Conservation (phyloP, 2,797 vertebrate genomes). For the Diceros bicornis region DNA sequence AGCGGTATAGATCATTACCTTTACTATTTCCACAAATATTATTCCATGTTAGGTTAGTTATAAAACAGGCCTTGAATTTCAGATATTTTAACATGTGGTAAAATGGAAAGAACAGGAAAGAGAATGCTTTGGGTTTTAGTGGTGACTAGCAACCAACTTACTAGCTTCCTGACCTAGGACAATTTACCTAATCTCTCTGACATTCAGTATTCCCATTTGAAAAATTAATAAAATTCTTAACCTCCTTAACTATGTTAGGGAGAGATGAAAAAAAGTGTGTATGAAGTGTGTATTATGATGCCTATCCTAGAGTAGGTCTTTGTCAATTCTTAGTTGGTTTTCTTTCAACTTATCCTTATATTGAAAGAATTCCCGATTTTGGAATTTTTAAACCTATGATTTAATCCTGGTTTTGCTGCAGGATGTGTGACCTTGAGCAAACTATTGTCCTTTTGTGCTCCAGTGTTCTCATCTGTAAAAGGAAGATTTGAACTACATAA, state of each 20-base stretch:
- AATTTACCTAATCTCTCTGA: background rate
- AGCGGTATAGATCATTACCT: background rate
- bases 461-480: background rate
- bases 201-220: background rate
- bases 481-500: background rate
- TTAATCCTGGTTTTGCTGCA: background rate
- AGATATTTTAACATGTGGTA: background rate
- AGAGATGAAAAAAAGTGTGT: background rate
- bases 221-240: background rate
- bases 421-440: background rate
- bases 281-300: background rate
- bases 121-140: background rate
- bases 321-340: background rate
- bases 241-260: background rate
- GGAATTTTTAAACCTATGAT: background rate
- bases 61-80: background rate
- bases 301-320: background rate
- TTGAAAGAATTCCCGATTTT: background rate
- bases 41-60: background rate
- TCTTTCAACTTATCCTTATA: background rate
- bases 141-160: background rate
- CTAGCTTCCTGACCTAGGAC: background rate
- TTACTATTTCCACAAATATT: conserved; percentile 16
- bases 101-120: background rate
- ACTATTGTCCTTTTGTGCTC: background rate